Evolutionary conservation across 1,140 invertebrate genomes (phyloP).

Genomic region (Phthorimaea operculella): DNA sequence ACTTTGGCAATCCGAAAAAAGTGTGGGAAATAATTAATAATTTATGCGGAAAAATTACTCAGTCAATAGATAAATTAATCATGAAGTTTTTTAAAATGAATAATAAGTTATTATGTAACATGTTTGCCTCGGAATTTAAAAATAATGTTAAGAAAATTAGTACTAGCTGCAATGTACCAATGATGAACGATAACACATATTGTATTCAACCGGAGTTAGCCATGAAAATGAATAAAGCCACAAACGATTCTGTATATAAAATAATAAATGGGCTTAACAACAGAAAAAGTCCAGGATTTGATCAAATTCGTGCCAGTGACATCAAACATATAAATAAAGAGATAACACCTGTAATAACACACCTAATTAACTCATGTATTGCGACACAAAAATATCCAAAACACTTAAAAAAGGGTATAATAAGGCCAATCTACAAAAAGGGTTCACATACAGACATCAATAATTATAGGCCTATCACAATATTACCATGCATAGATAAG

Average conservation of each 20-base stretch:
- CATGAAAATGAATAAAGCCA: constrained; percentile 4
- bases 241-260: background rate
- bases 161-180: background rate
- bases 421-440: constrained; percentile 4
- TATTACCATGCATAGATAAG: constrained; percentile 2
- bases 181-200: background rate
- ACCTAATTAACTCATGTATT: background rate
- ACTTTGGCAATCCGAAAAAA: constrained; percentile 8
- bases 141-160: constrained; percentile 1
- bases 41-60: background rate
- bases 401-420: background rate
- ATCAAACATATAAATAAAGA: background rate
- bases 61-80: background rate
- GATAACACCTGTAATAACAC: constrained; percentile 2
- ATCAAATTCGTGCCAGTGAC: background rate
- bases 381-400: background rate
- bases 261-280: constrained; percentile 2
- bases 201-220: background rate
- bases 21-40: constrained; percentile 8
- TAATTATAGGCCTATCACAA: constrained; percentile 2
- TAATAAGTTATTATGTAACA: background rate
- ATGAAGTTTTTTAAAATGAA: background rate
- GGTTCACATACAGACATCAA: background rate
- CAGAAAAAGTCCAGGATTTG: constrained; percentile 3
- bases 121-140: background rate